Conservation (phyloP, 1,140 invertebrate genomes). For the Euura lappo region DNA sequence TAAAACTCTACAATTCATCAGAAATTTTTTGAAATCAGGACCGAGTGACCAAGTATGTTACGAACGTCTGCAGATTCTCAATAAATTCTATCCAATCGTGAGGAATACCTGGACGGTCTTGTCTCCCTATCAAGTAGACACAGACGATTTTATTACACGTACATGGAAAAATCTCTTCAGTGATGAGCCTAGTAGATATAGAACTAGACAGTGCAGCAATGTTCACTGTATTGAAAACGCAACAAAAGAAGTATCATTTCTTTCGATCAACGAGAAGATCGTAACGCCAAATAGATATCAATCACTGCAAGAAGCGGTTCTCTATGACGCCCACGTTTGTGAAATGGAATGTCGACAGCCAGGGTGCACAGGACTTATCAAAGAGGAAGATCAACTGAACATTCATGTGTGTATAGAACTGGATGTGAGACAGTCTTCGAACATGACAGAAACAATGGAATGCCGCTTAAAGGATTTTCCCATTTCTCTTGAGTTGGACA, state of each 20-base stretch:
- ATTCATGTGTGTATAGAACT: background rate
- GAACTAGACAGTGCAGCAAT: background rate
- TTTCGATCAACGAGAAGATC: constrained; percentile 12
- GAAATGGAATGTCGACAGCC: background rate
- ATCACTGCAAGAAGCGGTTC: too few relatives aligned
- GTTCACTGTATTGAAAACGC: constrained; percentile 5
- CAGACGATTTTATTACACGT: constrained; percentile 10
- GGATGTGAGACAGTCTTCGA: background rate
- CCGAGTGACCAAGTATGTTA: background rate
- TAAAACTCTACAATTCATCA: background rate
- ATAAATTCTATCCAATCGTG: background rate
- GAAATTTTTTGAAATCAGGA: background rate
- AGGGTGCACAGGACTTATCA: background rate
- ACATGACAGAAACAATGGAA: background rate
- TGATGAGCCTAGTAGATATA: constrained; percentile 13
- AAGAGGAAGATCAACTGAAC: background rate
- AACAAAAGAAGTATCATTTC: background rate
- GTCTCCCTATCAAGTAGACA: constrained; percentile 4
- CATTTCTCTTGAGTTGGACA: background rate
- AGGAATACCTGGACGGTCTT: constrained; percentile 3
- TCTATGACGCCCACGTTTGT: background rate
- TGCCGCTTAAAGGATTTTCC: background rate
- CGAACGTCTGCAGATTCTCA: background rate
- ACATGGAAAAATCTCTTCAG: constrained; percentile 7
- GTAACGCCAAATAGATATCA: background rate